These are phyloP conservation scores for Morbakka virulenta DNA, from an alignment of 30 jellyfish, hydroid and myxozoan species.

Conservation along the genomic window DNA sequence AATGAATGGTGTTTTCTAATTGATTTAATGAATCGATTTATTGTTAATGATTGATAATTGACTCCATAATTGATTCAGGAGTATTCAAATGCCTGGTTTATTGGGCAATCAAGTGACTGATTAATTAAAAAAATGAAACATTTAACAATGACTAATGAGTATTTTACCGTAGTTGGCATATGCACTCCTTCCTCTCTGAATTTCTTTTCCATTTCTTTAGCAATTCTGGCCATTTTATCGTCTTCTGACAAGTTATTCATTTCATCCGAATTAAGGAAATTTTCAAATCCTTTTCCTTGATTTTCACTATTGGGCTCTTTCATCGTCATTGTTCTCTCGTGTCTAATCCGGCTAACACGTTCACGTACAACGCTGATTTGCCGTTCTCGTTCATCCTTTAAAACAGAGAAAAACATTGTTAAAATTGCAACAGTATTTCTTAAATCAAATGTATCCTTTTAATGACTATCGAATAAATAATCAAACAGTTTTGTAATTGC, in stretches of 20 bases:
- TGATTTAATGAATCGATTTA: too few relatives aligned
- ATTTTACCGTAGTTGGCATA: constrained; percentile 26
- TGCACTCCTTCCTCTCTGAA: constrained; percentile 62
- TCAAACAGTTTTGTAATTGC: too few relatives aligned
- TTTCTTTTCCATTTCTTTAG: constrained; percentile 72
- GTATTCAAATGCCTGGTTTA: too few relatives aligned
- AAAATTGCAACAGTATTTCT: not conserved
- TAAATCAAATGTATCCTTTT: not conserved
- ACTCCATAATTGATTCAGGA: too few relatives aligned
- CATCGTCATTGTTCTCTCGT: constrained; percentile 68
- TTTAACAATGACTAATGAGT: not conserved
- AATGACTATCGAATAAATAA: too few relatives aligned
- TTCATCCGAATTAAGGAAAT: constrained; percentile 34
- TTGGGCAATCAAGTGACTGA: too few relatives aligned
- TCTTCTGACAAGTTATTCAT: constrained; percentile 57
- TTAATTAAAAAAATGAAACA: not conserved
- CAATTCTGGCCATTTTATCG: constrained; percentile 76
- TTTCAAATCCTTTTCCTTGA: constrained; percentile 25
- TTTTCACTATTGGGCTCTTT: constrained; percentile 65
- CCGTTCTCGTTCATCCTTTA: constrained; percentile 82
- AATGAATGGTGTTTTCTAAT: too few relatives aligned
- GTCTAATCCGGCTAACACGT: constrained; percentile 79
- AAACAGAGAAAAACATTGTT: not conserved
- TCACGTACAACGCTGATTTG: constrained; percentile 78
- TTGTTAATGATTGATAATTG: too few relatives aligned